A percentile compares a stretch with the other conserved stretches of the same genome.
Conservation (phyloP, 37 sponge, comb jelly and placozoan genomes). For the Haliclona indistincta region DNA sequence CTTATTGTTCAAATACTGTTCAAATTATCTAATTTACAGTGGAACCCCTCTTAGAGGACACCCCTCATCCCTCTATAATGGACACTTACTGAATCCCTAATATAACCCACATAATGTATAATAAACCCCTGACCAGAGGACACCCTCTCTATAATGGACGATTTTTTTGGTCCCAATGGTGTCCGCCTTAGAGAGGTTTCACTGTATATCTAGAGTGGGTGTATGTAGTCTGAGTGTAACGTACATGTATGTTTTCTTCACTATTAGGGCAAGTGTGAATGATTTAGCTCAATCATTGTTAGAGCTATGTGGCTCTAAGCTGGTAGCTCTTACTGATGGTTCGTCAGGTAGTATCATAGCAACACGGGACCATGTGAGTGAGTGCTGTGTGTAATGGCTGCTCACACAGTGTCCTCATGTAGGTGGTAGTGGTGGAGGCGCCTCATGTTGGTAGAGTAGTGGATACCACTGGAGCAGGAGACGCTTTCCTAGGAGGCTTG, state of each 20-base stretch:
- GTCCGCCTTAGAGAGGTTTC: too few relatives aligned
- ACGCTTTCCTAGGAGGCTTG: constrained; percentile 89
- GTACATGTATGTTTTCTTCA: constrained; percentile 1
- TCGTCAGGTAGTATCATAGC: constrained; percentile 47
- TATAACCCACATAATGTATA: too few relatives aligned
- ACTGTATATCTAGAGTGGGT: too few relatives aligned
- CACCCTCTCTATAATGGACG: too few relatives aligned
- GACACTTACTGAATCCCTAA: too few relatives aligned
- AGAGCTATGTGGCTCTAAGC: constrained; percentile 61
- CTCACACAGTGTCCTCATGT: not conserved
- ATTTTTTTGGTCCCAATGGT: too few relatives aligned
- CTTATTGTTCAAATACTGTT: too few relatives aligned
- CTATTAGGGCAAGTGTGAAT: not conserved
- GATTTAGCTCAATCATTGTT: constrained; percentile 21
- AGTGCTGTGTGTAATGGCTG: not conserved
- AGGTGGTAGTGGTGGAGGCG: constrained; percentile 67
- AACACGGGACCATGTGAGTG: constrained; percentile 44
- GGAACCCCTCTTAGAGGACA: too few relatives aligned
- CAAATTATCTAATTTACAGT: too few relatives aligned
- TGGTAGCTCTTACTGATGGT: constrained; percentile 86
- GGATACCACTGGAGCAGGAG: constrained; percentile 94
- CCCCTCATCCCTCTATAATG: too few relatives aligned
- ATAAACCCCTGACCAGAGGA: too few relatives aligned
- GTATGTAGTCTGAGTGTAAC: too few relatives aligned
- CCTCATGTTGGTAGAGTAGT: constrained; percentile 47